Conservation (phyloP, 2,113 vertebrate genomes). For the Orientallactaga bullata region DNA sequence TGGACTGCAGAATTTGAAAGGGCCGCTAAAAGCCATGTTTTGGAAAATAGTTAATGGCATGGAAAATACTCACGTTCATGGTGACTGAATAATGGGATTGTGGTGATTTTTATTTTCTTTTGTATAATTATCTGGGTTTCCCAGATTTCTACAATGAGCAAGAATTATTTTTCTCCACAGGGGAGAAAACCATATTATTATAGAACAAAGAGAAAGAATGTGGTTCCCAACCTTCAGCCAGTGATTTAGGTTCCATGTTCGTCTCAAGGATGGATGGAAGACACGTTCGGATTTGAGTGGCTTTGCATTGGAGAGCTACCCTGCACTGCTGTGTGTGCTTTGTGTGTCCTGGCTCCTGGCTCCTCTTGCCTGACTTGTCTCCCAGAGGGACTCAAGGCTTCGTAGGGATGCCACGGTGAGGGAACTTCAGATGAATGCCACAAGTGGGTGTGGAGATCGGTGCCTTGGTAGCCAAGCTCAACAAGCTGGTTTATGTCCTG, state of each 20-base stretch:
- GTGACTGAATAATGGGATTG: conserved; percentile 1
- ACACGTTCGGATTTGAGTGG: neutral
- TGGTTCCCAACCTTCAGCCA: neutral
- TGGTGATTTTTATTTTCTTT: conserved; percentile 60
- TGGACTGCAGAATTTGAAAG: conserved; percentile 36
- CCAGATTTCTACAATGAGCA: neutral
- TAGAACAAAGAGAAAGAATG: conserved; percentile 10
- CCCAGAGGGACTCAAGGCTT: neutral
- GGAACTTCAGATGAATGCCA: neutral
- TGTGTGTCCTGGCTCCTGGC: neutral
- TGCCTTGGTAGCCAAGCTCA: conserved; percentile 12
- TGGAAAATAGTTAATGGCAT: conserved; percentile 50
- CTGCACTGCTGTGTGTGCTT: neutral
- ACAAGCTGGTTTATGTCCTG: conserved; percentile 23
- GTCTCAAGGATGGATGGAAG: neutral
- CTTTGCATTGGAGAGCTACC: neutral
- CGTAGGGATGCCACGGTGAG: neutral
- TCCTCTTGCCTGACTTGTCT: neutral
- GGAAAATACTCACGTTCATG: neutral
- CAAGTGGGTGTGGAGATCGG: neutral
- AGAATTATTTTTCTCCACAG: conserved; percentile 27
- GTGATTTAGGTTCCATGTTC: neutral
- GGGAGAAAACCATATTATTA: neutral
- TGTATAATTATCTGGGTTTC: neutral
- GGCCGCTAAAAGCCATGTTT: conserved; percentile 22